Evolutionary conservation across 1,140 invertebrate species (phyloP).

Genomic region (Temnothorax nylanderi): DNA sequence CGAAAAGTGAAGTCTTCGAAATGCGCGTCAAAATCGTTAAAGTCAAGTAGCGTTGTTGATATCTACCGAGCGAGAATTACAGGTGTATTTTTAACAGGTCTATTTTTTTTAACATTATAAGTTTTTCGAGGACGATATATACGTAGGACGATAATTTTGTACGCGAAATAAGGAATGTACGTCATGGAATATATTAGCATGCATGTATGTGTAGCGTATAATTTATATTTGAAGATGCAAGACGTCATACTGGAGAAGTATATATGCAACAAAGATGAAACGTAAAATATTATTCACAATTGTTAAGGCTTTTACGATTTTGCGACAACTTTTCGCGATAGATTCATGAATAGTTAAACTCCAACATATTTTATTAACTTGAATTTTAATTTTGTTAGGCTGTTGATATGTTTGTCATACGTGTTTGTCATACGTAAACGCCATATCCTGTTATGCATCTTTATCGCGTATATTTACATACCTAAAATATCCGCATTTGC

Average conservation of each 20-base stretch:
- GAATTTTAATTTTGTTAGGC: slow-evolving; percentile 15
- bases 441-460: background rate
- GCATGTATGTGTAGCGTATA: background rate
- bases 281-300: background rate
- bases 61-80: background rate
- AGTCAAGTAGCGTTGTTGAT: background rate
- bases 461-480: slow-evolving; percentile 29
- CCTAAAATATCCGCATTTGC: background rate
- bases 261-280: background rate
- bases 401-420: background rate
- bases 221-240: slow-evolving; percentile 23
- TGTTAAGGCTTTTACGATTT: background rate
- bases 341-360: background rate
- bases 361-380: slow-evolving; percentile 2
- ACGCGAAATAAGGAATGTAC: background rate
- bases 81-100: background rate
- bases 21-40: slow-evolving; percentile 27
- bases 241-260: background rate
- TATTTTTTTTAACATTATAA: background rate
- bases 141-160: background rate
- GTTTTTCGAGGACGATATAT: background rate
- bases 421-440: background rate
- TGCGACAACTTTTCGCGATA: background rate
- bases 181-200: slow-evolving; percentile 6
- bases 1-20: slow-evolving; percentile 39